A percentile compares a stretch with the other conserved stretches of the same genome.
Conservation (phyloP, 2,797 vertebrate genomes). For the Sarcophilus harrisii region DNA sequence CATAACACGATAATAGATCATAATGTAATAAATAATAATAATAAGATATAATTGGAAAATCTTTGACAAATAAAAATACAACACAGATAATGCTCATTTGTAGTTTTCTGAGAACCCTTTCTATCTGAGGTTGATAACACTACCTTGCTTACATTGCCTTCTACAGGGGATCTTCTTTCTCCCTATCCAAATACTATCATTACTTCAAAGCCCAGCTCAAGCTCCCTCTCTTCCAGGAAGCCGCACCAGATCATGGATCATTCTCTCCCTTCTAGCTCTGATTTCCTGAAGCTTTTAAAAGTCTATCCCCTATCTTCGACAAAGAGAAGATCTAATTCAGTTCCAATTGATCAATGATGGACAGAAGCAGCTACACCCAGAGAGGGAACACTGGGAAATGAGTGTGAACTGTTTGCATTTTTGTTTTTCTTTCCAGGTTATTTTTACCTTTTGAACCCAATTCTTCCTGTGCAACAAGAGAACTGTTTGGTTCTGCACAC, state of each 20-base stretch:
- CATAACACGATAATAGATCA: background rate
- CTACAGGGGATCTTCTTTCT: background rate
- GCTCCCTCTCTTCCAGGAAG: constrained; percentile 31
- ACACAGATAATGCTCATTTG: background rate
- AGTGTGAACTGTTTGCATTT: no score
- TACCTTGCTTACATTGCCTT: background rate
- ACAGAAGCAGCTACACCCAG: no score
- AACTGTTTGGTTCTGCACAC: no score
- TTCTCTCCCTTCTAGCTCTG: constrained; percentile 31
- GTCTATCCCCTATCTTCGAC: background rate
- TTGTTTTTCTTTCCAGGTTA: no score
- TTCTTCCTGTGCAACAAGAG: no score
- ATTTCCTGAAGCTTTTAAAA: background rate
- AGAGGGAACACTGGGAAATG: no score
- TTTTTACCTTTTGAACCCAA: no score
- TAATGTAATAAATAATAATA: background rate
- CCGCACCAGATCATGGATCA: background rate
- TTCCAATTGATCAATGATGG: no score
- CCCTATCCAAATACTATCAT: background rate
- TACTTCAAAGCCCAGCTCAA: background rate
- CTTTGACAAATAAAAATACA: background rate
- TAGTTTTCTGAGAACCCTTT: background rate
- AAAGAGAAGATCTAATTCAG: no score
- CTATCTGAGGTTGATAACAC: background rate
- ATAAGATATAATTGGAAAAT: background rate